phyloP scores from a whole-genome alignment of 1,140 invertebrate species.

The Ectropis grisescens region DNA sequence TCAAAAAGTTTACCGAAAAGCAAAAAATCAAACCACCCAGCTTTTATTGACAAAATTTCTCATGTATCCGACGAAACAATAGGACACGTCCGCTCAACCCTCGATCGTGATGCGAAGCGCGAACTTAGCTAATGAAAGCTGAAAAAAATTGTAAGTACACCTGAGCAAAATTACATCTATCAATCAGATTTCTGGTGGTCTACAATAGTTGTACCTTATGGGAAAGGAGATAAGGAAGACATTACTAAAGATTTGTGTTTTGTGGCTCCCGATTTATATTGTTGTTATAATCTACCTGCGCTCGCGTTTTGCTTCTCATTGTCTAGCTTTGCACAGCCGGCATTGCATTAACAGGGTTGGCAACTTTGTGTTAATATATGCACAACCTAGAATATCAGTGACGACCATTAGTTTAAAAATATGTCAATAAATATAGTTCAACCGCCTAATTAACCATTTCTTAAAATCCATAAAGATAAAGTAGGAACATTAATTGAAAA shows the following conservation, averaged over 20 bases:
- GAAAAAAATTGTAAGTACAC: constrained; percentile 59
- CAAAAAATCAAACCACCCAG: constrained; percentile 46
- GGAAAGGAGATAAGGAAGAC: constrained; percentile 7
- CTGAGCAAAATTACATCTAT: constrained; percentile 24
- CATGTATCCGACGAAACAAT: constrained; percentile 65
- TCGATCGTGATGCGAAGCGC: constrained; percentile 61
- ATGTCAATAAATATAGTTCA: too few species aligned
- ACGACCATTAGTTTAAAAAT: too few species aligned
- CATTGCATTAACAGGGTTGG: constrained; percentile 40
- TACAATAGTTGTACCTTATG: too few species aligned
- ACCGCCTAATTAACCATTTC: too few species aligned
- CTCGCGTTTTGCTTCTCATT: constrained; percentile 46
- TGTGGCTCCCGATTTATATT: constrained; percentile 5
- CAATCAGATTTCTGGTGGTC: too few species aligned
- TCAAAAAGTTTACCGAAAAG: constrained; percentile 8
- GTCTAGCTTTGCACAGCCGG: constrained; percentile 55
- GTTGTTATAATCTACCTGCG: constrained; percentile 44
- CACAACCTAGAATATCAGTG: too few species aligned
- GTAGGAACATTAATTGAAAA: too few species aligned
- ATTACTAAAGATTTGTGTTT: constrained; percentile 5
- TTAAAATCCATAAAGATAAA: too few species aligned
- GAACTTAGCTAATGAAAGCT: constrained; percentile 66
- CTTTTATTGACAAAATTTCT: constrained; percentile 60
- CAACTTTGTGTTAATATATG: too few species aligned
- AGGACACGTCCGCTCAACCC: constrained; percentile 47